A percentile compares a stretch with the other conserved stretches of the same genome.
These are phyloP conservation scores for Drosophila nikananu DNA, from an alignment of 1,140 invertebrate species.

Conservation along the genomic window DNA sequence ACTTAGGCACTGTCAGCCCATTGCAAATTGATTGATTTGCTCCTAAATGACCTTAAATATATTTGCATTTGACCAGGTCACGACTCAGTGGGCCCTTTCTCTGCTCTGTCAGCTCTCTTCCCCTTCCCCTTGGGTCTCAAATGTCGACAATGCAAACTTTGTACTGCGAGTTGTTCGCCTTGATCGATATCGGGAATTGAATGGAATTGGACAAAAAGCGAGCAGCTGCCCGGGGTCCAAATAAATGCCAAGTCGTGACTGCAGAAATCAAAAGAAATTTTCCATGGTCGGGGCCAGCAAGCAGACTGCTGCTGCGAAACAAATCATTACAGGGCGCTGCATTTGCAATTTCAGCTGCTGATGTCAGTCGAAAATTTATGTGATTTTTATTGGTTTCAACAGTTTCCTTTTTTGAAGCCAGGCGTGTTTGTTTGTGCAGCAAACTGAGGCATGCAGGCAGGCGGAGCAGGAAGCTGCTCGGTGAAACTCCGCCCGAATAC, in stretches of 20 bases:
- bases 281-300: not conserved
- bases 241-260: constrained; percentile 34
- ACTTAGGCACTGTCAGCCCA: constrained; percentile 5
- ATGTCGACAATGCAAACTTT: constrained; percentile 35
- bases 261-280: constrained; percentile 30
- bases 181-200: constrained; percentile 37
- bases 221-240: constrained; percentile 24
- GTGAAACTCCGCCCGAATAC: constrained; percentile 39
- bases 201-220: constrained; percentile 11
- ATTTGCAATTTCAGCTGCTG: constrained; percentile 50
- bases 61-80: constrained; percentile 43
- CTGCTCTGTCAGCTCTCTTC: constrained; percentile 6
- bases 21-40: constrained; percentile 38
- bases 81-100: constrained; percentile 29
- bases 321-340: constrained; percentile 60
- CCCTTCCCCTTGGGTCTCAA: constrained; percentile 12
- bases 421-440: constrained; percentile 55
- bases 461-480: constrained; percentile 21
- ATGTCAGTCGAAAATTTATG: constrained; percentile 61
- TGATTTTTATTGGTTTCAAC: constrained; percentile 66
- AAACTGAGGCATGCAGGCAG: constrained; percentile 68
- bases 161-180: constrained; percentile 39
- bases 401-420: constrained; percentile 16
- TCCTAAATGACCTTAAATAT: constrained; percentile 30
- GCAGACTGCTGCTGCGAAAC: constrained; percentile 34